Base-by-base conservation (phyloP, 2,888 invertebrate genomes). In the Rutpela maculata region DNA sequence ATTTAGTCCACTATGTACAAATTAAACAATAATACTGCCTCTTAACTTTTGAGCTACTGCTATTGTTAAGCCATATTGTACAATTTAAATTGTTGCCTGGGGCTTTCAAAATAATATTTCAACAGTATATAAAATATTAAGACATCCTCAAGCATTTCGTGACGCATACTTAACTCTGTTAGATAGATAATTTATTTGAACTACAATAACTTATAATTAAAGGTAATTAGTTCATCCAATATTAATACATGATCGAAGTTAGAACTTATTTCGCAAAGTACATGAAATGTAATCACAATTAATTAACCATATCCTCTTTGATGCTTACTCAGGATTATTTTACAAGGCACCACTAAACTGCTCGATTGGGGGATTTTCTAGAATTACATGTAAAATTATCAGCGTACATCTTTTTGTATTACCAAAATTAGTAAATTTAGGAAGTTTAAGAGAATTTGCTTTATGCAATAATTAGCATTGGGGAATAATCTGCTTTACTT, bases 171-270 rank as follows among this genome's bases (percentile, higher is more conserved):
- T 35, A 35, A 6, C 9, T 3, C 31, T 35, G 31, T 35, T 43
- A 43, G 38, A 38, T 60, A 60, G 18, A 17, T 60, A 65, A 38
- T 65, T 18, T 65, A 19, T 43, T 19, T 43, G n/a, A 12, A 50
- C n/a, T n/a, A 50, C 50, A 50, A n/a, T 17, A 63, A 35, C 35
- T 35, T 35, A 63, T 35, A 15, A 63, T 63, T 63, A 31, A 63
- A 17, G 62, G 18, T 35, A 63, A 63, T 63, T 63, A n/a, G 35
- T 35, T 31, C 62, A 31, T 63, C 18, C 17, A 63, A 26, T 35
- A 17, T 63, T 31, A 35, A 63, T 63, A 17, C n/a, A n/a, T 10
- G 15, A 63, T 31, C n/a, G 62, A 63, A 35, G n/a, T 22, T 19
- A 3, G 59, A 59, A 59, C 59, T 59, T 59, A 59, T 59, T 59